These are phyloP conservation scores for Austrolebias charrua DNA, from an alignment of 2,797 vertebrate species.

Conservation along the genomic window DNA sequence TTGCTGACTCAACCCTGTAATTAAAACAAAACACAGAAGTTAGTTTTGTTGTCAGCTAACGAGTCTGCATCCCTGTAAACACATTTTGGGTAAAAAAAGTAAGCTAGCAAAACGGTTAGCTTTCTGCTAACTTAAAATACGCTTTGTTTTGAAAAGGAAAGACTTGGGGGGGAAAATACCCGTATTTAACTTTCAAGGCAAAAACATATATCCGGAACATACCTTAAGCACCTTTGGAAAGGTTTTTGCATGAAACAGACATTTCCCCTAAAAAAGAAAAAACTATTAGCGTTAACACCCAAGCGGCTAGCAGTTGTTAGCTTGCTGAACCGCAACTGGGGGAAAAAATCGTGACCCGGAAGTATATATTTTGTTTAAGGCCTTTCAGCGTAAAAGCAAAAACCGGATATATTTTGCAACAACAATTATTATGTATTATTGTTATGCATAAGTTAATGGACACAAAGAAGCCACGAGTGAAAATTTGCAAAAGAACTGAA, in stretches of 20 bases:
- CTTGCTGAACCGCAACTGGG: conserved; percentile 16
- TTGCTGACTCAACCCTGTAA: accelerated
- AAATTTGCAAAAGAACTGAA: conserved; percentile 75
- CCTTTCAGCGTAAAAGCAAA: not conserved
- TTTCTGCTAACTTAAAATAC: conserved; percentile 41
- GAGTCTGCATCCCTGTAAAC: conserved; percentile 37
- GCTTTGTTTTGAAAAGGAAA: conserved; percentile 1
- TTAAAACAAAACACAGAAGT: no score
- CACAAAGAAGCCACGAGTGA: conserved; percentile 48
- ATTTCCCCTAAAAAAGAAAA: no score
- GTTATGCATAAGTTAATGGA: conserved; percentile 1
- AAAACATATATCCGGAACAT: conserved; percentile 5
- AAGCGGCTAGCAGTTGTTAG: conserved; percentile 48
- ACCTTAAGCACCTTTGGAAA: conserved; percentile 26
- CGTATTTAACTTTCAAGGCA: not conserved
- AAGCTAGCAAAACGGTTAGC: conserved; percentile 43
- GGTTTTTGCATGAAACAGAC: conserved; percentile 32
- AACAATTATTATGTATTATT: no score
- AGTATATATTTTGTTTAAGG: conserved; percentile 30
- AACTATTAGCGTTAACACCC: conserved; percentile 31
- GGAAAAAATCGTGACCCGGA: conserved; percentile 50
- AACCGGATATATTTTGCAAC: no score
- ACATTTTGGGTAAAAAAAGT: conserved; percentile 19
- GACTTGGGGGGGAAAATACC: not conserved
- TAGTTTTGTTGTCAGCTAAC: not conserved